These are phyloP conservation scores for Xestia sexstrigata DNA, from an alignment of 2,888 invertebrate species.

Conservation along the genomic window DNA sequence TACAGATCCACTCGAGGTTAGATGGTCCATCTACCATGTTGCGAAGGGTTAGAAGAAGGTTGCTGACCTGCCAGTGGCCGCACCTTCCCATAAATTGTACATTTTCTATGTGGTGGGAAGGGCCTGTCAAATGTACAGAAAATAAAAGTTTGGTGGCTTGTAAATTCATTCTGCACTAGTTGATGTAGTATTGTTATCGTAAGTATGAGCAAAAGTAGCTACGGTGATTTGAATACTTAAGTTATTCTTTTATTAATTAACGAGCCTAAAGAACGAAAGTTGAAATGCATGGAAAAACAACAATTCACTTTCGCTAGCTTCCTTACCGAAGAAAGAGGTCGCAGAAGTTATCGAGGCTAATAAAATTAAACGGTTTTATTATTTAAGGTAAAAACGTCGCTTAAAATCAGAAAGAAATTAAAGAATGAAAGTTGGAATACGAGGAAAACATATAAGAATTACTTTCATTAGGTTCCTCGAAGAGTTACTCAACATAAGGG, in stretches of 20 bases:
- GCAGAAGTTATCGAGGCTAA: slow-evolving; percentile 28
- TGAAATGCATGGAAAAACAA: slow-evolving; percentile 51
- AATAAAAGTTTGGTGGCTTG: not conserved
- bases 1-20: not conserved
- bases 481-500: slow-evolving; percentile 59
- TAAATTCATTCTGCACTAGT: not conserved
- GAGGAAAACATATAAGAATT: slow-evolving; percentile 60
- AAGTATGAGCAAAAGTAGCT: slow-evolving; percentile 4
- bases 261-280: slow-evolving; percentile 56
- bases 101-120: not conserved
- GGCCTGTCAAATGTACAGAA: not conserved
- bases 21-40: not conserved
- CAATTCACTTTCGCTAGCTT: slow-evolving; percentile 74
- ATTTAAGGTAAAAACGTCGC: slow-evolving; percentile 13
- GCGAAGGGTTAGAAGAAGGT: not conserved
- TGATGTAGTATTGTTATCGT: slow-evolving; percentile 2
- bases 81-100: not conserved
- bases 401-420: slow-evolving; percentile 30
- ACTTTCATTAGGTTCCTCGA: slow-evolving; percentile 77
- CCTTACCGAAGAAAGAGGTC: slow-evolving; percentile 60
- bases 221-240: slow-evolving; percentile 33
- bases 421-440: slow-evolving; percentile 62
- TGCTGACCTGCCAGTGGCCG: not conserved
- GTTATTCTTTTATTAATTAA: slow-evolving; percentile 40
- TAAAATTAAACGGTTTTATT: slow-evolving; percentile 36